These are phyloP conservation scores for Listronotus oregonensis DNA, from an alignment of 1,140 invertebrate species.

Conservation along the genomic window DNA sequence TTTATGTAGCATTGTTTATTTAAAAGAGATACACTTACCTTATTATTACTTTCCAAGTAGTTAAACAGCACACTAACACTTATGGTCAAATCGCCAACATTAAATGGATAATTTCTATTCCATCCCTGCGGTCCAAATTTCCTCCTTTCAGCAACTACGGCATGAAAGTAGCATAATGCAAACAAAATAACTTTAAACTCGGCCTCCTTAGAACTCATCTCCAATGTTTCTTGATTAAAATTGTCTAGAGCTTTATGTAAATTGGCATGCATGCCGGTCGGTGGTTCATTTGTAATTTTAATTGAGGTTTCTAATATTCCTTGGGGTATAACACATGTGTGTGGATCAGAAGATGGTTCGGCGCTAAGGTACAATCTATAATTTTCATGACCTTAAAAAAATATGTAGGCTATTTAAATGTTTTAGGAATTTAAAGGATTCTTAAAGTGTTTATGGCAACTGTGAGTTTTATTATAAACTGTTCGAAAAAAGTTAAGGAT, in stretches of 20 bases:
- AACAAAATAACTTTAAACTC: constrained; percentile 95
- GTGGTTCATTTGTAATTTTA: constrained; percentile 96
- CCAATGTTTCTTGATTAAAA: constrained; percentile 91
- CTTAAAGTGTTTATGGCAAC: no score
- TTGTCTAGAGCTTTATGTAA: constrained; percentile 92
- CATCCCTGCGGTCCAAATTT: constrained; percentile 96
- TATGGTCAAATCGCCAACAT: constrained; percentile 88
- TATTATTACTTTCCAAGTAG: constrained; percentile 87
- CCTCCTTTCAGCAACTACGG: constrained; percentile 87
- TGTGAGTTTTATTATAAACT: no score
- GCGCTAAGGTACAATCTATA: constrained; percentile 71
- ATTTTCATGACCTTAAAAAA: constrained; percentile 57
- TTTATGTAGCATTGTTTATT: no score
- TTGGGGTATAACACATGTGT: constrained; percentile 60
- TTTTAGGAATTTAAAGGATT: no score
- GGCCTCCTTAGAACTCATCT: constrained; percentile 90
- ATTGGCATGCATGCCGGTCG: constrained; percentile 92
- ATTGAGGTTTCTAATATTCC: constrained; percentile 92
- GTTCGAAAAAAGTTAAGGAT: no score
- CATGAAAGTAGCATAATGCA: constrained; percentile 94
- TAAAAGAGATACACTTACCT: constrained; percentile 46
- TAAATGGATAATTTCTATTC: constrained; percentile 83
- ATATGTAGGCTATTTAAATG: no score
- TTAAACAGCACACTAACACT: constrained; percentile 90
- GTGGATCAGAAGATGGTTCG: constrained; percentile 62